Evolutionary conservation across 1,140 invertebrate genomes (phyloP).

Genomic region (Whitmania pigra): DNA sequence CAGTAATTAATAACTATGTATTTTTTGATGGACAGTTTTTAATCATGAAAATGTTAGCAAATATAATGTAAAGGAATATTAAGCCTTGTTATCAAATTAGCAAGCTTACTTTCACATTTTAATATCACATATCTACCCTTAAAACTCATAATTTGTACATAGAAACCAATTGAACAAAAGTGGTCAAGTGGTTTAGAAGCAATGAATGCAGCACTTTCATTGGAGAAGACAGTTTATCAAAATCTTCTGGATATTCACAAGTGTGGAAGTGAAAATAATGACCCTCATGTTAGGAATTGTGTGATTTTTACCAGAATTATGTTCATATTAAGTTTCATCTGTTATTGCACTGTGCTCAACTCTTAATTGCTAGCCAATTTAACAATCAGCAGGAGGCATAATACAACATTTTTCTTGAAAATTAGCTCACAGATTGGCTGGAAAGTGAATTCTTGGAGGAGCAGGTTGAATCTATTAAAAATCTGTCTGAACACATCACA

Average conservation of each 20-base stretch:
- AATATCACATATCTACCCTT: not conserved
- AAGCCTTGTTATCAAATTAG: not conserved
- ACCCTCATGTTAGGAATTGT: slow-evolving; percentile 38
- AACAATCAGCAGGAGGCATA: too few relatives aligned
- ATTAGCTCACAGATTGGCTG: too few relatives aligned
- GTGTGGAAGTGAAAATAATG: slow-evolving; percentile 52
- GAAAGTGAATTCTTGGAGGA: too few relatives aligned
- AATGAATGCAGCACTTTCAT: slow-evolving; percentile 53
- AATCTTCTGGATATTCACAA: slow-evolving; percentile 55
- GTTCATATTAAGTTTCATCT: not conserved
- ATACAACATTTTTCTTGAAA: too few relatives aligned
- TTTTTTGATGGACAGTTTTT: not conserved
- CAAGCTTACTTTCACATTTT: slow-evolving; percentile 6
- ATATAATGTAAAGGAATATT: not conserved
- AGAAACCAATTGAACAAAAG: slow-evolving; percentile 49
- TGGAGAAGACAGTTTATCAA: slow-evolving; percentile 66
- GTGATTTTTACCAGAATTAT: not conserved
- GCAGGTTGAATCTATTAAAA: too few relatives aligned
- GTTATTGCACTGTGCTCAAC: too few relatives aligned
- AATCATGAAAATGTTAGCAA: not conserved
- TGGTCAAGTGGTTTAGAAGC: slow-evolving; percentile 56
- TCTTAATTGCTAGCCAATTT: too few relatives aligned
- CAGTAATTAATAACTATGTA: not conserved
- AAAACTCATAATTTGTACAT: slow-evolving; percentile 33
- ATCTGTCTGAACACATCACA: slow-evolving; percentile 41